These are phyloP conservation scores for Hydropsyche tenuis DNA, from an alignment of 1,140 invertebrate species.

Conservation along the genomic window DNA sequence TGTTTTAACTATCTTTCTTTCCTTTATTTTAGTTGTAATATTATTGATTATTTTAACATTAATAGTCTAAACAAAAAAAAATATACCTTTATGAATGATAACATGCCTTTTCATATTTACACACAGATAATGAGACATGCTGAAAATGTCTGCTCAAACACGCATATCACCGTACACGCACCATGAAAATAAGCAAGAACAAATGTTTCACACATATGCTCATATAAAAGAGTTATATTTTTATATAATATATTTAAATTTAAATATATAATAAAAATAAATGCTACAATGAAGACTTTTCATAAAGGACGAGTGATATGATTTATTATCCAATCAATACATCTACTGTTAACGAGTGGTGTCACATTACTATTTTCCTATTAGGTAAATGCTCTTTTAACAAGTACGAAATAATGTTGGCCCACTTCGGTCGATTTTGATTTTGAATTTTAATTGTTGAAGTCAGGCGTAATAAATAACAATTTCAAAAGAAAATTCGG, in stretches of 20 bases:
- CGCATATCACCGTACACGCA: too few species aligned
- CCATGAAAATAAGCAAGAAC: too few species aligned
- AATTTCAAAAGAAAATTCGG: too few species aligned
- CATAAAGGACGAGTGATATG: slow-evolving; percentile 58
- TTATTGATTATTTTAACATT: slow-evolving; percentile 18
- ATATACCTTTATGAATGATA: slow-evolving; percentile 1
- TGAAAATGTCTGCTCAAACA: too few species aligned
- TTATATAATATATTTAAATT: not conserved
- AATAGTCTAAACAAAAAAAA: slow-evolving; percentile 16
- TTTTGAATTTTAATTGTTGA: not conserved
- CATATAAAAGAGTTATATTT: slow-evolving; percentile 16
- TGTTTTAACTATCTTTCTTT: slow-evolving; percentile 8
- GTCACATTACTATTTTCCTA: slow-evolving; percentile 29
- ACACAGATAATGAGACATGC: not conserved
- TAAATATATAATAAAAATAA: slow-evolving; percentile 39
- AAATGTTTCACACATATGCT: not conserved
- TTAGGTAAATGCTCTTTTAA: slow-evolving; percentile 6
- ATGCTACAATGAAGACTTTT: slow-evolving; percentile 50
- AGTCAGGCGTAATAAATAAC: too few species aligned
- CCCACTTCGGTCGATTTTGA: too few species aligned
- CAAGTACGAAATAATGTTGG: not conserved
- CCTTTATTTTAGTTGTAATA: slow-evolving; percentile 21
- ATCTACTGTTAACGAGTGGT: slow-evolving; percentile 47
- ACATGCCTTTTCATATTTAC: slow-evolving; percentile 28
- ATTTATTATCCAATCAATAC: slow-evolving; percentile 51